Conservation (phyloP, 2,888 invertebrate species). For the Kuschelorhynchus macadamiae region DNA sequence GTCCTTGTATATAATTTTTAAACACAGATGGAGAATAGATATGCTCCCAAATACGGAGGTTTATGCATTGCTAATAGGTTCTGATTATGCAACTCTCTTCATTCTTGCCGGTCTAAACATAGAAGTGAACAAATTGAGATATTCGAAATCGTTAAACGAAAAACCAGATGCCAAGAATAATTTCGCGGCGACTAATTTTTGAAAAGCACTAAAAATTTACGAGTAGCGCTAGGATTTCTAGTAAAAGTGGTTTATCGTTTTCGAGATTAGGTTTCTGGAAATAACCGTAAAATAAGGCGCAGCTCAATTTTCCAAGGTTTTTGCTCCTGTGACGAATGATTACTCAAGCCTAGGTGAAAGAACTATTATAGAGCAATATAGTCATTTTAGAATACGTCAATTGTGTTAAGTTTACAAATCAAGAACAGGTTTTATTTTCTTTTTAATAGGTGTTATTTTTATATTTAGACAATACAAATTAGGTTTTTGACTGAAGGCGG, state of each 20-base stretch:
- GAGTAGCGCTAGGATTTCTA: constrained; percentile 18
- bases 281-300: constrained; percentile 4
- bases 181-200: constrained; percentile 25
- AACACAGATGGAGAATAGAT: constrained; percentile 18
- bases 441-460: no score
- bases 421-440: no score
- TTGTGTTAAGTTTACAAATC: no score
- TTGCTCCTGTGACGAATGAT: neutral
- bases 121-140: constrained; percentile 36
- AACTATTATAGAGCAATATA: no score
- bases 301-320: neutral
- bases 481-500: no score
- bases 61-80: constrained; percentile 22
- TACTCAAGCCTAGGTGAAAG: no score
- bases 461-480: no score
- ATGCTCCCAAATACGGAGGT: constrained; percentile 20
- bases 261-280: constrained; percentile 23
- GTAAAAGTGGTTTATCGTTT: constrained; percentile 33
- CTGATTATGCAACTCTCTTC: constrained; percentile 26
- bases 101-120: constrained; percentile 26
- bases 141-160: constrained; percentile 25
- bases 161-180: constrained; percentile 32
- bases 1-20: constrained; percentile 12
- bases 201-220: constrained; percentile 38
- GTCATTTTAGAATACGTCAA: no score